phyloP scores from a whole-genome alignment of 2,888 invertebrate genomes.

The Sclerodermus sp. region DNA sequence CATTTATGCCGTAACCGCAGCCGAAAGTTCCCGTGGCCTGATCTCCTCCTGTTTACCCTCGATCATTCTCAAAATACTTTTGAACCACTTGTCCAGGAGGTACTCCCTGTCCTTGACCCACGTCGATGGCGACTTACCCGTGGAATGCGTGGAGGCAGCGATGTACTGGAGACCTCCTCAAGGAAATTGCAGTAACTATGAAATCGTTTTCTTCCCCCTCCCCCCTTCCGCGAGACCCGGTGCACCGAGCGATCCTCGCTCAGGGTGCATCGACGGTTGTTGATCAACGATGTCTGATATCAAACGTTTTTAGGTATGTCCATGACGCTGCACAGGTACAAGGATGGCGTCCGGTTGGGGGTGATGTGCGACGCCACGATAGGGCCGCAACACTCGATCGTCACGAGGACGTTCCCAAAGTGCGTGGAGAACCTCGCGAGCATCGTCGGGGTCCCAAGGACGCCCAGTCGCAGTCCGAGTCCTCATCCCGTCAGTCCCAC shows the following conservation, averaged over 20 bases:
- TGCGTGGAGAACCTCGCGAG: constrained; percentile 43
- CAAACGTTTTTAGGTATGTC: constrained; percentile 66
- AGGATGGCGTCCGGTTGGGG: constrained; percentile 66
- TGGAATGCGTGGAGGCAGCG: constrained; percentile 66
- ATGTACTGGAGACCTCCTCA: constrained; percentile 77
- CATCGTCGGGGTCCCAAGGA: constrained; percentile 43
- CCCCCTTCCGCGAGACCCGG: too few relatives aligned
- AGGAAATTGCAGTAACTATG: constrained; percentile 71
- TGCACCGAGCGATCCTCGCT: too few relatives aligned
- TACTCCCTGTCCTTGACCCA: constrained; percentile 69
- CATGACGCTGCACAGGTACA: constrained; percentile 71
- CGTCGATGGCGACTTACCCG: constrained; percentile 65
- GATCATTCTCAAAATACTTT: constrained; percentile 60
- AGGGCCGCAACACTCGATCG: constrained; percentile 64
- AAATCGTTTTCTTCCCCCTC: background rate
- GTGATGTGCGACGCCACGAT: constrained; percentile 74
- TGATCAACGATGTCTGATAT: background rate
- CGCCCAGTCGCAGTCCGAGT: constrained; percentile 37
- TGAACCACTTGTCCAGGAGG: constrained; percentile 69
- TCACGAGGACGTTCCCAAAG: constrained; percentile 44
- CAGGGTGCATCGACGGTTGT: background rate
- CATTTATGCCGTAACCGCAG: constrained; percentile 61
- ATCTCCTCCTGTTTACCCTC: constrained; percentile 69
- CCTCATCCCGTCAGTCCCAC: constrained; percentile 38
- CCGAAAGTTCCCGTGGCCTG: constrained; percentile 63